Evolutionary conservation across 2,113 vertebrate genomes (phyloP), one percentile per base, ranked within the genome.

Genomic region (Cyprinodon variegatus): DNA sequence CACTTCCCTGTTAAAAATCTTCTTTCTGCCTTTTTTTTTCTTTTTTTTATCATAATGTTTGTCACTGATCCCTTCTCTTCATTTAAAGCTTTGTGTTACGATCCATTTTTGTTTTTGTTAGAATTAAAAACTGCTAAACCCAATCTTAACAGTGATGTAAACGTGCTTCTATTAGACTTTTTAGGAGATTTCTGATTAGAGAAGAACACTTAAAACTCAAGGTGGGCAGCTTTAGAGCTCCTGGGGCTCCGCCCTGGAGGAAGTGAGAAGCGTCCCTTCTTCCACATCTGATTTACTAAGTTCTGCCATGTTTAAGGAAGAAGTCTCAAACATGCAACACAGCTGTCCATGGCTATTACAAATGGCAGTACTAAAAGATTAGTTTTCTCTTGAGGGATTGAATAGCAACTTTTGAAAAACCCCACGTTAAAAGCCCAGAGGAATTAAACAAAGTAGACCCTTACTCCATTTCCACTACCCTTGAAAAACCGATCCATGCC

Each of bases 11-110:
- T 75, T 41, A 40, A 43, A 29, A n/a, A 29, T 37, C 17, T 68
- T 45, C 79, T 85, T 14, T 46, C 62, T 81, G 12, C 66, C 22
- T 84, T 41, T 64, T 59, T 50, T 78, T 73, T 62, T 40, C 71
- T 39, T 61, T 62, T 67, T 63, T 45, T 39, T 22, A 45, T 72
- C 72, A 38, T 84, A 66, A 37, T 83, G 46, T 61, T 46, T 61
- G 38, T 88, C 61, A 43, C 45, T 70, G 11, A 80, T 68, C 82
- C 40, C 75, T 83, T 87, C 60, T 72, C 41, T 45, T 45, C 11
- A 11, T 45, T 45, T 11, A 45, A 11, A 45, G 43, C 43, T 45
- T 45, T 45, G 43, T 45, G 43, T 20, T 57, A 10, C 17, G n/a
- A 1, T 57, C 7, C 15, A 20, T 0, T 53, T n/a, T 53, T 2